phyloP scores from a whole-genome alignment of 2,888 invertebrate species.

The Drosophila barbarae region DNA sequence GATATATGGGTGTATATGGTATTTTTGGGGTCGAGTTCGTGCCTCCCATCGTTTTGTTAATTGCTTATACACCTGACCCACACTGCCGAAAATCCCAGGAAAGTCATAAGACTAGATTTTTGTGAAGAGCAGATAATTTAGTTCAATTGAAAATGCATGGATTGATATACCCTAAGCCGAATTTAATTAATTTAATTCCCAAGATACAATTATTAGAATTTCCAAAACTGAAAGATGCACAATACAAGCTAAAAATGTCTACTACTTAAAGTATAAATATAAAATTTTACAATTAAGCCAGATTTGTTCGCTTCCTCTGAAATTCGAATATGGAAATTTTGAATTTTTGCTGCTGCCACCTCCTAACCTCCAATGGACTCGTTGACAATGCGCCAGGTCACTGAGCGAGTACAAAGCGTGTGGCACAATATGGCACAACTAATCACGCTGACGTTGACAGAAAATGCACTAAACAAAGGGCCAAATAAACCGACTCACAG shows the following conservation, averaged over 20 bases:
- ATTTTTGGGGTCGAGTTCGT: constrained; percentile 65
- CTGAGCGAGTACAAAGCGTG: constrained; percentile 28
- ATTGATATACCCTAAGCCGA: neutral
- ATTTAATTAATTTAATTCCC: neutral
- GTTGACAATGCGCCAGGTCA: constrained; percentile 37
- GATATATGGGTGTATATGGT: constrained; percentile 4
- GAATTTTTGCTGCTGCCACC: constrained; percentile 10
- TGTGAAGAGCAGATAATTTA: neutral
- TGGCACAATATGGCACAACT: constrained; percentile 53
- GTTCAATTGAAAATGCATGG: neutral
- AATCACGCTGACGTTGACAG: constrained; percentile 68
- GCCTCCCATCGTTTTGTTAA: constrained; percentile 50
- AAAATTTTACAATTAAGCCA: no score
- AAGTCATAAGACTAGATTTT: neutral
- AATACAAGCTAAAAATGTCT: neutral
- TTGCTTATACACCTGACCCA: constrained; percentile 57
- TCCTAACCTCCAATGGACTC: constrained; percentile 25
- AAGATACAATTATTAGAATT: no score
- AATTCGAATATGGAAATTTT: constrained; percentile 7
- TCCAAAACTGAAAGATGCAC: neutral
- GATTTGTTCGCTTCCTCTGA: neutral
- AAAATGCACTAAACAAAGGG: constrained; percentile 55
- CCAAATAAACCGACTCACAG: constrained; percentile 32
- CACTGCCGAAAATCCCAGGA: neutral
- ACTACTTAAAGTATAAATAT: neutral